Percentiles rank a stretch among this genome's conserved stretches.
phyloP scores from a whole-genome alignment of 2,888 invertebrate species.

The Cryptophagus acutangulus region DNA sequence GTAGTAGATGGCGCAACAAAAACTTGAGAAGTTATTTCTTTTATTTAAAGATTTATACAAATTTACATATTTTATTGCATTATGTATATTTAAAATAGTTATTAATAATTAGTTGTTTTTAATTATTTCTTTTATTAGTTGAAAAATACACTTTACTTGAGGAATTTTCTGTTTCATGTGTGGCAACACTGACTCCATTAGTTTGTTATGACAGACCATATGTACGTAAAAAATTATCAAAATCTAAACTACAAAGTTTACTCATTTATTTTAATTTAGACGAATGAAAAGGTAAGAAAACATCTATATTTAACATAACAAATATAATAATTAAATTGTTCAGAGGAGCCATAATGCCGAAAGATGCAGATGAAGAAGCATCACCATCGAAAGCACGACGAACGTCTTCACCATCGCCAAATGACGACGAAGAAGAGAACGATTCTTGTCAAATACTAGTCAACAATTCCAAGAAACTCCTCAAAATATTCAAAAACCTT shows the following conservation, averaged over 20 bases:
- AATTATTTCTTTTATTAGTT: not conserved
- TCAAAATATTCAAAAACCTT: conserved; percentile 75
- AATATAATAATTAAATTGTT: not conserved
- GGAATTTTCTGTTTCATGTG: too few relatives aligned
- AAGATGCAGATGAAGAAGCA: conserved; percentile 18
- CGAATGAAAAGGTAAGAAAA: too few relatives aligned
- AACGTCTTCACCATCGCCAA: conserved; percentile 24
- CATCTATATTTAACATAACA: too few relatives aligned
- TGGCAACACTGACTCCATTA: too few relatives aligned
- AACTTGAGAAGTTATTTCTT: too few relatives aligned
- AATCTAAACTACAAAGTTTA: too few relatives aligned
- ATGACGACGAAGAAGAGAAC: conserved; percentile 20
- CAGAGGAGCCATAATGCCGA: not conserved
- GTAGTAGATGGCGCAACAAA: too few relatives aligned
- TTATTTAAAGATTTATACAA: too few relatives aligned
- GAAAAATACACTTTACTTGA: not conserved
- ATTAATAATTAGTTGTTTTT: not conserved
- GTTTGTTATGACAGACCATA: too few relatives aligned
- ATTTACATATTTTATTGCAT: too few relatives aligned
- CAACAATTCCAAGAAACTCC: conserved; percentile 76
- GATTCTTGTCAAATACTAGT: conserved; percentile 38
- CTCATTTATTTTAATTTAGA: too few relatives aligned
- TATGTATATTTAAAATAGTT: not conserved
- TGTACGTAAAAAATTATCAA: too few relatives aligned
- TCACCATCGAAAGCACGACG: conserved; percentile 26